Percentiles rank a stretch among this genome's conserved stretches.
Conservation (phyloP, 2,888 invertebrate genomes). For the Cryptocheilus praepositus region DNA sequence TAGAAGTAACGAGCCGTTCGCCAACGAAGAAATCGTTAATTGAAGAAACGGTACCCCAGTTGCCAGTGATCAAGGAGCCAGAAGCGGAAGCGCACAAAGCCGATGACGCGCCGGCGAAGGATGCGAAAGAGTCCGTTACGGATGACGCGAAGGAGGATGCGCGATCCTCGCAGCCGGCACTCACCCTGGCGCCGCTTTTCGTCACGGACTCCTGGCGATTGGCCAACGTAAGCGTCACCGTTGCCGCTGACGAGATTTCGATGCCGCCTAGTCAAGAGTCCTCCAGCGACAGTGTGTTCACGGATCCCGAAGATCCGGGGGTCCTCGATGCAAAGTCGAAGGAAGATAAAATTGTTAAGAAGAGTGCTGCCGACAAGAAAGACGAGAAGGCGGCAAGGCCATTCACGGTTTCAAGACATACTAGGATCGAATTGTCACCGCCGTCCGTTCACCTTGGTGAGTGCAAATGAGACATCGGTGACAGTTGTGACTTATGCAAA, state of each 20-base stretch:
- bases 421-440: slow-evolving; percentile 24
- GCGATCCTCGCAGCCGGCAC: slow-evolving; percentile 29
- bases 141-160: neutral
- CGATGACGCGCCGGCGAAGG: neutral
- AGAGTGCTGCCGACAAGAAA: neutral
- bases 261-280: slow-evolving; percentile 78
- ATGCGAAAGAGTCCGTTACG: neutral
- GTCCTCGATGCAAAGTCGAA: neutral
- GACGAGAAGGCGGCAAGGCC: slow-evolving; percentile 9
- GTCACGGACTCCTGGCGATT: slow-evolving; percentile 74
- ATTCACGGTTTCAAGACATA: slow-evolving; percentile 17
- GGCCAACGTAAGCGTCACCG: slow-evolving; percentile 65
- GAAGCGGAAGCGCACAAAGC: neutral
- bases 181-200: slow-evolving; percentile 60
- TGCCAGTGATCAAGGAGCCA: neutral
- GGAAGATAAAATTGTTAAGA: neutral
- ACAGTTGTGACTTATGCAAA: neutral
- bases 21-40: too few species aligned
- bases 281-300: slow-evolving; percentile 85
- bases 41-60: too few species aligned
- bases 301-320: slow-evolving; percentile 78
- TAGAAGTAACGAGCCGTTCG: too few species aligned
- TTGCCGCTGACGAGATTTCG: slow-evolving; percentile 59
- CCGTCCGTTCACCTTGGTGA: slow-evolving; percentile 20
- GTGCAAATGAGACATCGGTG: neutral